Conservation (phyloP, 2,797 vertebrate genomes). For the Lutjanus argentimaculatus region DNA sequence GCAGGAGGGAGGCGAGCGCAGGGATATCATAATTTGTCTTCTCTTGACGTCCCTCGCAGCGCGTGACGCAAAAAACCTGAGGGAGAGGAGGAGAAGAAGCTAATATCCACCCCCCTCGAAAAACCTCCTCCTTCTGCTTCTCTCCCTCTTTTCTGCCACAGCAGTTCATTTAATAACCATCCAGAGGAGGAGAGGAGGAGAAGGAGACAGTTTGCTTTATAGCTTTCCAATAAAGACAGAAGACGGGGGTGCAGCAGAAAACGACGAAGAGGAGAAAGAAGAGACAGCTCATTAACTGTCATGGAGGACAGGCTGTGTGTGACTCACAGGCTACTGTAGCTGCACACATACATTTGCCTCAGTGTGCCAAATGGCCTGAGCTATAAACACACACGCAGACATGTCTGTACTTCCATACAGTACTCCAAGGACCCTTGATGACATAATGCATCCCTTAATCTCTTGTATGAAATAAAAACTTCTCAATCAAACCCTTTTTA, state of each 20-base stretch:
- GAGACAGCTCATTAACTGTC: constrained; percentile 83
- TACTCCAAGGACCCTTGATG: constrained; percentile 3
- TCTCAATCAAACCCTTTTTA: constrained; percentile 6
- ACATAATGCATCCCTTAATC: neutral
- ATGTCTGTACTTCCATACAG: neutral
- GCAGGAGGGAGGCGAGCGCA: constrained; percentile 50
- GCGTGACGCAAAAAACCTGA: constrained; percentile 62
- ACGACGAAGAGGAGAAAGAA: constrained; percentile 43
- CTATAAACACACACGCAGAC: constrained; percentile 29
- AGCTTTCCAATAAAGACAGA: constrained; percentile 71
- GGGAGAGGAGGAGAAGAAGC: constrained; percentile 43
- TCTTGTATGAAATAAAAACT: constrained; percentile 15
- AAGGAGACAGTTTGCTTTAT: constrained; percentile 51
- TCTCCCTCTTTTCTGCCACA: constrained; percentile 38
- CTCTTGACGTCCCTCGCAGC: constrained; percentile 65
- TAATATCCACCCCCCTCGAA: constrained; percentile 48
- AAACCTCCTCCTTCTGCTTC: constrained; percentile 30
- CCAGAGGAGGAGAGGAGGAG: constrained; percentile 52
- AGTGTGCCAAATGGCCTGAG: constrained; percentile 16
- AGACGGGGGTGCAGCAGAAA: constrained; percentile 49
- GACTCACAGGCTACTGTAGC: constrained; percentile 74
- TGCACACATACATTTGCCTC: constrained; percentile 52
- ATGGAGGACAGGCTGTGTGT: constrained; percentile 64
- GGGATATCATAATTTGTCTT: constrained; percentile 77
- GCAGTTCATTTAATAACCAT: constrained; percentile 68